Percentiles rank a stretch among this genome's conserved stretches.
These are phyloP conservation scores for Brachionus rotundiformis DNA, from an alignment of 1,140 invertebrate species.

Conservation along the genomic window DNA sequence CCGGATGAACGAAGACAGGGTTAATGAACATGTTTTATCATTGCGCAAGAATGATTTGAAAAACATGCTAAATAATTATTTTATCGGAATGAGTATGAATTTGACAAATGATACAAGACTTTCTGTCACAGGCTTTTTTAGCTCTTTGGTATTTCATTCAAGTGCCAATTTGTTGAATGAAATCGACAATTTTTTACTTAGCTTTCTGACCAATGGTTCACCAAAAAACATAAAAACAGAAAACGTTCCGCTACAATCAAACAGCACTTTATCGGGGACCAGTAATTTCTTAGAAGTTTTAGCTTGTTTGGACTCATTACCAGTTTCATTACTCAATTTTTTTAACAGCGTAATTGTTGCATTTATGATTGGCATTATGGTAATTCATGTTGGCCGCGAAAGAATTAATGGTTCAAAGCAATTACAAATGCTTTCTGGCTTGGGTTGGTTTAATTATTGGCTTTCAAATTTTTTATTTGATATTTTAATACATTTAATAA, in stretches of 20 bases:
- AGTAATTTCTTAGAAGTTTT: conserved; percentile 40
- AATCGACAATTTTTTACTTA: conserved; percentile 17
- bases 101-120: background rate
- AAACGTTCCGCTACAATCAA: conserved; percentile 30
- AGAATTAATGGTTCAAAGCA: conserved; percentile 40
- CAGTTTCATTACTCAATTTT: conserved; percentile 49
- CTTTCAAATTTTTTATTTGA: conserved; percentile 66
- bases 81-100: conserved; percentile 27
- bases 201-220: background rate
- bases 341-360: conserved; percentile 31
- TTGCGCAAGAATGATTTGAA: background rate
- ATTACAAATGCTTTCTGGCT: conserved; percentile 38
- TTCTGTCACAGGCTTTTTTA: conserved; percentile 23
- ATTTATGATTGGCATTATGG: conserved; percentile 53
- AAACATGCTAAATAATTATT: conserved; percentile 32
- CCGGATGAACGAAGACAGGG: background rate
- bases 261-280: conserved; percentile 36
- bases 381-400: conserved; percentile 59
- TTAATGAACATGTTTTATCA: conserved; percentile 28
- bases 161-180: conserved; percentile 36
- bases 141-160: conserved; percentile 45
- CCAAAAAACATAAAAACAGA: background rate
- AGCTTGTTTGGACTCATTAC: conserved; percentile 38
- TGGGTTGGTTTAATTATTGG: conserved; percentile 60
- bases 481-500: conserved; percentile 33